A percentile compares a stretch with the other conserved stretches of the same genome.
phyloP scores from a whole-genome alignment of 2,888 invertebrate genomes.

The Pocota personata region DNA sequence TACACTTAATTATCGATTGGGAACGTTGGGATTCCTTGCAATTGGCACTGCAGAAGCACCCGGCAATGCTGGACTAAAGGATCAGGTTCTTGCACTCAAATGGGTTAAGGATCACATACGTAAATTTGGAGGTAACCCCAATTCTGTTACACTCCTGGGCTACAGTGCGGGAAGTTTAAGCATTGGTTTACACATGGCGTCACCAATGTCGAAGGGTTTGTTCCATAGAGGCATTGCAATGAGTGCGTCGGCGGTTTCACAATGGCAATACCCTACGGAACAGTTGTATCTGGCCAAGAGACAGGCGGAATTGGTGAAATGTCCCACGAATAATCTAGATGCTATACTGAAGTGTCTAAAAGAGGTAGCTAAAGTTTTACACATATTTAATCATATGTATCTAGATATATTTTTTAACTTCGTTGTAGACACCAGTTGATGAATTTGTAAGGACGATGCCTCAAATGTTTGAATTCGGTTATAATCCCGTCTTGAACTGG shows the following conservation, averaged over 20 bases:
- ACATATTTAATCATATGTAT: neutral
- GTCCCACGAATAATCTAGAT: constrained; percentile 82
- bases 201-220: constrained; percentile 87
- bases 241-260: constrained; percentile 85
- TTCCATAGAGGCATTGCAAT: constrained; percentile 88
- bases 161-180: constrained; percentile 84
- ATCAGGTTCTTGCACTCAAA: constrained; percentile 87
- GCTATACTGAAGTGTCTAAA: constrained; percentile 86
- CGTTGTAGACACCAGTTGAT: constrained; percentile 76
- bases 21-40: constrained; percentile 84
- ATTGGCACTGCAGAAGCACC: constrained; percentile 87
- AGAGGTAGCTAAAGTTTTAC: constrained; percentile 78
- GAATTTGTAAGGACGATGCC: constrained; percentile 77
- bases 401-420: neutral
- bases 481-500: constrained; percentile 83
- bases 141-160: constrained; percentile 86
- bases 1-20: constrained; percentile 86
- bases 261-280: constrained; percentile 83
- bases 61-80: constrained; percentile 88
- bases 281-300: constrained; percentile 85
- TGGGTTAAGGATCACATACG: constrained; percentile 87
- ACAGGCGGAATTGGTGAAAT: constrained; percentile 85
- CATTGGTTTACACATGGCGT: constrained; percentile 84
- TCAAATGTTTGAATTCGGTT: constrained; percentile 79
- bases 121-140: constrained; percentile 87